These are phyloP conservation scores for Passerculus sandwichensis DNA, from an alignment of 2,797 vertebrate species.

Conservation along the genomic window DNA sequence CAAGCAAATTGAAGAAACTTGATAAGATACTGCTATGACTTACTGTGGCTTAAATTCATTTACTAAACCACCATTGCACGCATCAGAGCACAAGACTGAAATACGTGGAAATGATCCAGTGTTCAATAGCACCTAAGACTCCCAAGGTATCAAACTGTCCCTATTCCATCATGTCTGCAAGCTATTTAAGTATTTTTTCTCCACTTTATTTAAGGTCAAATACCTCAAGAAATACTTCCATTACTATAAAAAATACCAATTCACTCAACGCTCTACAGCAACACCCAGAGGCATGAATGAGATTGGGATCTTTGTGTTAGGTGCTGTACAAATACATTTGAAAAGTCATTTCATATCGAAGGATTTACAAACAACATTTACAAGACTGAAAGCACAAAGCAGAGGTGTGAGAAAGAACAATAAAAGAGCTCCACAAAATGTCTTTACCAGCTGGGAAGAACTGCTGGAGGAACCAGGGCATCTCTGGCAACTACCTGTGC, in stretches of 20 bases:
- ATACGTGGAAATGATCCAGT: neutral
- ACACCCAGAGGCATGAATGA: slow-evolving; percentile 12
- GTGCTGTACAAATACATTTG: neutral
- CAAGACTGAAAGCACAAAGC: neutral
- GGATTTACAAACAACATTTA: neutral
- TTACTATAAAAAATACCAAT: neutral
- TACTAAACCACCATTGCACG: neutral
- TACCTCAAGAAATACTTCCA: neutral
- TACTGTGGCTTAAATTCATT: neutral
- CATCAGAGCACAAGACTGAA: neutral
- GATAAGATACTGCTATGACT: neutral
- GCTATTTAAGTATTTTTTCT: neutral
- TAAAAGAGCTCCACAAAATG: neutral
- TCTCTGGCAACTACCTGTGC: neutral
- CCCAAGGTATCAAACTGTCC: neutral
- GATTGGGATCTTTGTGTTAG: neutral
- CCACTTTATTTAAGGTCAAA: neutral
- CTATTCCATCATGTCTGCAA: neutral
- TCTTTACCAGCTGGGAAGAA: neutral
- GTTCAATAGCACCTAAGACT: neutral
- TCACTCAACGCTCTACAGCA: neutral
- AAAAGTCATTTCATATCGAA: neutral
- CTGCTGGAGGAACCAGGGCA: neutral
- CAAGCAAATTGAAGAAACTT: neutral
- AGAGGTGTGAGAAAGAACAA: neutral